Base-by-base conservation (phyloP, 2,113 vertebrate genomes). In the Enhydra lutris region DNA sequence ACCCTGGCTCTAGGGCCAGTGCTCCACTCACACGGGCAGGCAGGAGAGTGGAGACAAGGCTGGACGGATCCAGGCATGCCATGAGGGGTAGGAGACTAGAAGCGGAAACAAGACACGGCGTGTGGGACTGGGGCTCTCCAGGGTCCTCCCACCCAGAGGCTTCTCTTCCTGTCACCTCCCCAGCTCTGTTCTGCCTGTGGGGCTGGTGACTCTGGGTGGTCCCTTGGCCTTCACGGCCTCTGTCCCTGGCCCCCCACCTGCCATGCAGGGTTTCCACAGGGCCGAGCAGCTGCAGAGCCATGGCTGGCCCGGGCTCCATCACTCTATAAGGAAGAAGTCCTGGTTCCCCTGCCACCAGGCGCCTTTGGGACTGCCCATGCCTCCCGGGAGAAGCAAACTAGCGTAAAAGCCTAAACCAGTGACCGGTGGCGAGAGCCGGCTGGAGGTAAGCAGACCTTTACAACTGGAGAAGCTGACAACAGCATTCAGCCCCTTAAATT, bases 361-460 rank as follows among this genome's bases (percentile, higher is more conserved):
- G 92, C 1, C 6, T 96, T 18, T 9, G 47, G 94, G 94, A 97
- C 96, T 94, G 98, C 86, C 83, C 96, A 83, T n/a, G 4, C 34
- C 4, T 69, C 31, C 63, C 59, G 0, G n/a, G 96, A 98, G 97
- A 98, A 98, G 98, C 95, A 69, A 93, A 95, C 96, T 89, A 98
- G 73, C 34, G 71, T 98, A 98, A 98, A 97, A 67, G 84, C 97
- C 98, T 98, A 98, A 98, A 98, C 95, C 97, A 92, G 98, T 97
- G 97, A 98, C 98, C 97, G 98, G 98, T 98, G 93, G 98, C 91
- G 98, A 98, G 97, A 98, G 98, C 98, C 78, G 78, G 67, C 82
- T 23, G 84, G n/a, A 98, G 98, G 98, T 98, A 98, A 98, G 34
- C 57, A 76, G 74, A 26, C 89, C 88, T 97, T 97, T 95, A 97